Evolutionary conservation across 2,888 invertebrate species (phyloP).

Genomic region (Dione vanillae): DNA sequence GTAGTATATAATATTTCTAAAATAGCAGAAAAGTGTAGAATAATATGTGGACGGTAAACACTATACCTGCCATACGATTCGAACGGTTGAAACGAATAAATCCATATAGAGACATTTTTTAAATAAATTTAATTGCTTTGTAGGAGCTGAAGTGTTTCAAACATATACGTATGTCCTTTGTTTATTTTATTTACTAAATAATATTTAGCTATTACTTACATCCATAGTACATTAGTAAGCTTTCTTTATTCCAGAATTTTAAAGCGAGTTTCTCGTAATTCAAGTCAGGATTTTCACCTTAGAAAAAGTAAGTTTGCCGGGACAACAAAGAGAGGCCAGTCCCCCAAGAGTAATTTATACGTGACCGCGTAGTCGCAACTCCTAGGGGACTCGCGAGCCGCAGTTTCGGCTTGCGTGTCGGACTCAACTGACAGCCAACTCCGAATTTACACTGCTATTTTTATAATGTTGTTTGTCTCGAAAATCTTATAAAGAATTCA

Average conservation of each 20-base stretch:
- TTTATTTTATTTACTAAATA: no score
- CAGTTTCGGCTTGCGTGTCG: slow-evolving; percentile 63
- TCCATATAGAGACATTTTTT: no score
- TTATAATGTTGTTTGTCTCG: slow-evolving; percentile 42
- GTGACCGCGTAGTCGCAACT: slow-evolving; percentile 70
- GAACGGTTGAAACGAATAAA: no score
- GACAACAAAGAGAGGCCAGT: slow-evolving; percentile 76
- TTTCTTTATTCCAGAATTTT: slow-evolving; percentile 56
- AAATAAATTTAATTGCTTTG: no score
- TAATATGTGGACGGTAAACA: no score
- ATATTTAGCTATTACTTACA: neutral
- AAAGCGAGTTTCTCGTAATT: slow-evolving; percentile 71
- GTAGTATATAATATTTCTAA: no score
- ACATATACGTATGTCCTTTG: no score
- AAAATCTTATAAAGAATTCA: slow-evolving; percentile 40
- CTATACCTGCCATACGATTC: no score
- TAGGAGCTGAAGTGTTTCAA: no score
- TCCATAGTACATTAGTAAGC: slow-evolving; percentile 2
- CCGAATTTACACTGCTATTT: slow-evolving; percentile 46
- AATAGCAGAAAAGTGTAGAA: no score
- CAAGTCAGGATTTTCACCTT: slow-evolving; percentile 77
- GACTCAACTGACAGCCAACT: slow-evolving; percentile 47
- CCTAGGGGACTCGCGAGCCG: slow-evolving; percentile 61
- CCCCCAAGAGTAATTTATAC: slow-evolving; percentile 80
- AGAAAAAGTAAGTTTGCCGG: slow-evolving; percentile 76